Evolutionary conservation across 2,113 vertebrate species (phyloP).

Genomic region (Platichthys stellatus): DNA sequence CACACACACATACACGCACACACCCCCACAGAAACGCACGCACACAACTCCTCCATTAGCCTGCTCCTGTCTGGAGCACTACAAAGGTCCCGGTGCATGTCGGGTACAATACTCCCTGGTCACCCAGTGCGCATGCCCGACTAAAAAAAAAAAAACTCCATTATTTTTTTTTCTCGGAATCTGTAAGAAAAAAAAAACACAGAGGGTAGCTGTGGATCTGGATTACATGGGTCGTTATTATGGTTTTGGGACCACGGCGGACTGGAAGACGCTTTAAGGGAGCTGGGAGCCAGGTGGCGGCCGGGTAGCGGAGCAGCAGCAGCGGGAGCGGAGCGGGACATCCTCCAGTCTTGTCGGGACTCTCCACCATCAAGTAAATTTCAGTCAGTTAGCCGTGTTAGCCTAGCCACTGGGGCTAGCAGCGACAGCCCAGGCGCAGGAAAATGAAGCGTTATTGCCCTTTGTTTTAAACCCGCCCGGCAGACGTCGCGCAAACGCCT

Average conservation of each 20-base stretch:
- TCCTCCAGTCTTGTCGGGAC: slow-evolving; percentile 72
- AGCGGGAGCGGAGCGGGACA: slow-evolving; percentile 71
- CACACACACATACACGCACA: not conserved
- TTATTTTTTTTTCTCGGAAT: slow-evolving; percentile 88
- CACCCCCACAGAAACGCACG: too few relatives aligned
- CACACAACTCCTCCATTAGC: slow-evolving; percentile 39
- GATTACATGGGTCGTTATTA: slow-evolving; percentile 66
- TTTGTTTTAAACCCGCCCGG: slow-evolving; percentile 81
- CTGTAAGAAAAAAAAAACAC: slow-evolving; percentile 76
- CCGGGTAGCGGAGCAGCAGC: slow-evolving; percentile 53
- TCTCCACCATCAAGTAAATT: slow-evolving; percentile 78
- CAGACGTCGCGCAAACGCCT: slow-evolving; percentile 50
- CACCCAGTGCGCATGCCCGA: slow-evolving; percentile 85
- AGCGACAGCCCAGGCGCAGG: slow-evolving; percentile 75
- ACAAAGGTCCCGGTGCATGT: slow-evolving; percentile 84
- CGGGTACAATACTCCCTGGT: slow-evolving; percentile 88
- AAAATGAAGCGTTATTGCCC: slow-evolving; percentile 81
- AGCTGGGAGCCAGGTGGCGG: slow-evolving; percentile 41
- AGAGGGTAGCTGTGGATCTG: slow-evolving; percentile 69
- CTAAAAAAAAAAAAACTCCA: slow-evolving; percentile 85
- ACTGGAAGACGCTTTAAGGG: slow-evolving; percentile 37
- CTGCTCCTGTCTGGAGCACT: slow-evolving; percentile 67
- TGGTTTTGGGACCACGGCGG: slow-evolving; percentile 50
- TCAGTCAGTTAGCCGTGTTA: slow-evolving; percentile 70
- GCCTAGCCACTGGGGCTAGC: slow-evolving; percentile 70